Base-by-base conservation (phyloP, 2,797 vertebrate species). In the Bucorvus abyssinicus region DNA sequence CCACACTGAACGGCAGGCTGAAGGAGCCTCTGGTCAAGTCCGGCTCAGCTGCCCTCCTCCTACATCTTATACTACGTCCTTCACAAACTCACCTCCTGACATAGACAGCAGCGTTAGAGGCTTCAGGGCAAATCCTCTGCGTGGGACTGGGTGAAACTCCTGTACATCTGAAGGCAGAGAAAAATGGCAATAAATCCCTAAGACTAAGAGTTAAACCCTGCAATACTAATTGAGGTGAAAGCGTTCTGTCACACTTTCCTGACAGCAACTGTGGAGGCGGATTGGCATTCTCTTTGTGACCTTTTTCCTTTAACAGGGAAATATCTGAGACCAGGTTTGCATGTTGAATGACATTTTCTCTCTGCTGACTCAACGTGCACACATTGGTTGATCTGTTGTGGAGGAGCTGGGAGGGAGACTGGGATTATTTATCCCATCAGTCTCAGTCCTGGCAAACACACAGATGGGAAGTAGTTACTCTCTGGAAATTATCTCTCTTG, bases 401-500 rank as follows among this genome's bases (percentile, higher is more conserved):
- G n/a, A 52, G 56, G 29, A 84, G 74, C 8, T 44, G 30, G 6
- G 18, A 71, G 65, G 56, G 34, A 85, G 32, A 77, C 59, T 23
- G 10, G 21, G 34, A 73, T 73, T 93, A 87, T 88, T 90, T 75
- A 79, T 63, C 36, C 26, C 44, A 53, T 60, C 65, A 79, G 26
- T 74, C 47, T 90, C 15, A 9, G 40, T 79, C 44, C 69, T 79
- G 92, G 59, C 47, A 95, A 92, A 49, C 18, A 75, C 22, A 82
- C 38, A 73, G 47, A 78, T 75, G 57, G 64, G 74, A 95, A 96
- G 63, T 73, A 88, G 73, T 89, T 82, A 47, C 49, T 88, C 59
- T 67, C 63, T 93, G 80, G 59, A 96, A 91, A 77, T 83, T 36
- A 82, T 84, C 90, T 87, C 83, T 95, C 70, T 79, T 90, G 80